phyloP scores from a whole-genome alignment of 1,140 invertebrate genomes.

The Euglossa dilemma region DNA sequence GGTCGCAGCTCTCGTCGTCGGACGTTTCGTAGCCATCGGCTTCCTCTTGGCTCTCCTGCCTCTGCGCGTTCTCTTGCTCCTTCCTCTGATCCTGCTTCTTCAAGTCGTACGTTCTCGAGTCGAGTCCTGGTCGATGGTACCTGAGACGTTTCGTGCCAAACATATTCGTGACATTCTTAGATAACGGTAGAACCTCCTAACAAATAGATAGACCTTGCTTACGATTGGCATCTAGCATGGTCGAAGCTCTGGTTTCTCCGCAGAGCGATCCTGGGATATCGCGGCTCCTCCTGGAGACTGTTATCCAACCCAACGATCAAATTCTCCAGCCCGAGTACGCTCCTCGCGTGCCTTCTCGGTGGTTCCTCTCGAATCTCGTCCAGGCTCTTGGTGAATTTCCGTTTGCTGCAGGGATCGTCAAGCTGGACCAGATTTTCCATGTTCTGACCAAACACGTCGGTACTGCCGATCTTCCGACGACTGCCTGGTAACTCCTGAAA shows the following conservation, averaged over 20 bases:
- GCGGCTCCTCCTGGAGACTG: slow-evolving; percentile 25
- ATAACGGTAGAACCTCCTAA: not conserved
- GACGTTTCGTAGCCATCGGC: slow-evolving; percentile 77
- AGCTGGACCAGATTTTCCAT: slow-evolving; percentile 77
- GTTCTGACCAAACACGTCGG: slow-evolving; percentile 77
- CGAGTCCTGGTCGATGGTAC: slow-evolving; percentile 63
- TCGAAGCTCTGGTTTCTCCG: slow-evolving; percentile 80
- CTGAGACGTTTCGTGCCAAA: slow-evolving; percentile 37
- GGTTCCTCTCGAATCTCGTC: slow-evolving; percentile 76
- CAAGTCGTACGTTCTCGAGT: slow-evolving; percentile 75
- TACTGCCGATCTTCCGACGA: slow-evolving; percentile 73
- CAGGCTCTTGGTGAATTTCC: slow-evolving; percentile 74
- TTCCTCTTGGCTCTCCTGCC: slow-evolving; percentile 48
- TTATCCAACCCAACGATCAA: slow-evolving; percentile 55
- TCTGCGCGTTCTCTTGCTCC: slow-evolving; percentile 46
- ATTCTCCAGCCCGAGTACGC: slow-evolving; percentile 65
- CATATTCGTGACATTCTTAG: not conserved
- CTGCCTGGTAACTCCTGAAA: slow-evolving; percentile 46
- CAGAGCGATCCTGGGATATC: slow-evolving; percentile 63
- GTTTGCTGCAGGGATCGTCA: slow-evolving; percentile 64
- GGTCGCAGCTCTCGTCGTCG: slow-evolving; percentile 81
- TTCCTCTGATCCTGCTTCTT: slow-evolving; percentile 63
- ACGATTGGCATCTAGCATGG: slow-evolving; percentile 67
- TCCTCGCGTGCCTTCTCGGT: slow-evolving; percentile 63
- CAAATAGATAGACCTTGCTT: not conserved